A percentile compares a stretch with the other conserved stretches of the same genome.
These are phyloP conservation scores for Limenitis camilla DNA, from an alignment of 2,888 invertebrate species.

Conservation along the genomic window DNA sequence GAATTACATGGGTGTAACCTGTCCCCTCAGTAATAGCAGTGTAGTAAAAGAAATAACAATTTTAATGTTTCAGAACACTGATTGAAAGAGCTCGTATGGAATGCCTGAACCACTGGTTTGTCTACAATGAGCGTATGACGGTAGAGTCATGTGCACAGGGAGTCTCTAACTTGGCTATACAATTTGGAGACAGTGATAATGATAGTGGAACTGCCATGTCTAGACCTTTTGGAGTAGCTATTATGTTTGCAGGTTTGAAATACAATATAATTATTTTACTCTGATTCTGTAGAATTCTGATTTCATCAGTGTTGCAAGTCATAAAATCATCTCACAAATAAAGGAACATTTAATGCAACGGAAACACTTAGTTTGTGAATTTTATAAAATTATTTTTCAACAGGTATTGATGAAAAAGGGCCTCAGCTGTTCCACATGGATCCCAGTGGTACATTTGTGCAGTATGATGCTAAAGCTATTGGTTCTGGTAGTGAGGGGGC, in stretches of 20 bases:
- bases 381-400: too few species aligned
- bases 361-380: too few species aligned
- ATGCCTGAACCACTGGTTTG: conserved; percentile 98
- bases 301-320: too few species aligned
- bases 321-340: too few species aligned
- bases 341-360: too few species aligned
- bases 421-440: conserved; percentile 99
- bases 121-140: conserved; percentile 96
- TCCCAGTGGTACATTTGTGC: conserved; percentile 98
- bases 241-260: conserved; percentile 89
- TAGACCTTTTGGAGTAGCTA: conserved; percentile 98
- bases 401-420: conserved; percentile 89
- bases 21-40: too few species aligned
- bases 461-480: conserved; percentile 98
- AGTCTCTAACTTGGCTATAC: conserved; percentile 98
- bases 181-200: conserved; percentile 98
- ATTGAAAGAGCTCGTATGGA: conserved; percentile 96
- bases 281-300: too few species aligned
- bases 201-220: conserved; percentile 96
- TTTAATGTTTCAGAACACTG: conserved; percentile 76
- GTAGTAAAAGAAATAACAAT: too few species aligned
- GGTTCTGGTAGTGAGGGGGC: conserved; percentile 99
- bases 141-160: conserved; percentile 99
- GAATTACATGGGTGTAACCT: too few species aligned
- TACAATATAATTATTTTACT: too few species aligned